A percentile compares a stretch with the other conserved stretches of the same genome.
These are phyloP conservation scores for Drosophila pseudoobscura DNA, from an alignment of 1,140 invertebrate genomes.

Conservation along the genomic window DNA sequence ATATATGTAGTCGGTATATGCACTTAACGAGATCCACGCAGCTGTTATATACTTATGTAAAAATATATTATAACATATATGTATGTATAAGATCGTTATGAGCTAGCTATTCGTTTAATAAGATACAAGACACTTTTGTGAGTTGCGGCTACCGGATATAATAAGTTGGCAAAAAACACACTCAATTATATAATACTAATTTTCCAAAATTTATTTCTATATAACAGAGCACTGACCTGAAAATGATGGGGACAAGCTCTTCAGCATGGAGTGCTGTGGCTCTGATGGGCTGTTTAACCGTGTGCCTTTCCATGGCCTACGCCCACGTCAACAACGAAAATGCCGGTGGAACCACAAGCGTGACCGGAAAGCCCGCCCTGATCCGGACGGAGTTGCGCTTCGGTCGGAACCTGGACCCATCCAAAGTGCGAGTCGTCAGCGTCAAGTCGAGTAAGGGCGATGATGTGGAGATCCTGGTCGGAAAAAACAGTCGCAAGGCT, in stretches of 20 bases:
- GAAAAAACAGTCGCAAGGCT: constrained; percentile 84
- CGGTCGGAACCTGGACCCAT: constrained; percentile 89
- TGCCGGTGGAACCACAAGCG: constrained; percentile 11
- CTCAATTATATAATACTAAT: constrained; percentile 44
- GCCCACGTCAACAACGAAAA: constrained; percentile 6
- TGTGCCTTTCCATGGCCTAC: constrained; percentile 24
- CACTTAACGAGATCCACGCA: no score
- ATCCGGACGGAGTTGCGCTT: constrained; percentile 91
- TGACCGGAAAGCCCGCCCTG: constrained; percentile 84
- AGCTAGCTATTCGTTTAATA: no score
- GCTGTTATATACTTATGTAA: no score
- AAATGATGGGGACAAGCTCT: constrained; percentile 30
- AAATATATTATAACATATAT: no score
- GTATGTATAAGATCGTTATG: no score
- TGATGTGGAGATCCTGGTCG: constrained; percentile 90
- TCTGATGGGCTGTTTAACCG: constrained; percentile 9
- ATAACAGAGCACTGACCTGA: constrained; percentile 44
- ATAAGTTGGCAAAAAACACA: background rate
- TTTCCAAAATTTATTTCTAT: constrained; percentile 26
- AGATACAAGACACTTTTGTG: no score
- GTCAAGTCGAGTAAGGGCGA: constrained; percentile 89
- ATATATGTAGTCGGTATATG: no score
- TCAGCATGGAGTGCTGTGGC: constrained; percentile 3
- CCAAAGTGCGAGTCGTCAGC: constrained; percentile 89
- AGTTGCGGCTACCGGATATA: no score